Conservation (phyloP, 35 echinoderm and acorn worm species). For the Ptychodera flava region DNA sequence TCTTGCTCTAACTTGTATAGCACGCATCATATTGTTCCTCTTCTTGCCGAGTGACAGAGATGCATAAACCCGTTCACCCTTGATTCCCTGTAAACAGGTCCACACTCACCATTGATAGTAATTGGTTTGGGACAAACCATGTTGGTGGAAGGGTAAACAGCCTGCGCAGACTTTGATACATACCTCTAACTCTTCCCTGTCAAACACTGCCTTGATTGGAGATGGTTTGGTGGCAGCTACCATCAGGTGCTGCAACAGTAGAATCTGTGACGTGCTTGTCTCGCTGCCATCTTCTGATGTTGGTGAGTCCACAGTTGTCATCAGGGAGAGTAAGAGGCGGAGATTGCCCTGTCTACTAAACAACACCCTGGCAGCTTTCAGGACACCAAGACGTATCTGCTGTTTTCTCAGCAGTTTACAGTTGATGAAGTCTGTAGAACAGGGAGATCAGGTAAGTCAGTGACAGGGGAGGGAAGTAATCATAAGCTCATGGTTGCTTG, state of each 20-base stretch:
- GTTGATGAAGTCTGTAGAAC: constrained; percentile 45
- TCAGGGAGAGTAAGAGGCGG: constrained; percentile 68
- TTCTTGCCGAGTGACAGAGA: too few relatives aligned
- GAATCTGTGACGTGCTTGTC: constrained; percentile 29
- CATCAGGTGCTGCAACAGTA: constrained; percentile 89
- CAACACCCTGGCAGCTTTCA: constrained; percentile 74
- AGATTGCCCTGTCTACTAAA: constrained; percentile 82
- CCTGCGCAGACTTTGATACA: too few relatives aligned
- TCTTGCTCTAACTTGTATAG: too few relatives aligned
- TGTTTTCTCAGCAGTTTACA: constrained; percentile 67
- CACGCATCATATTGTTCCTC: too few relatives aligned
- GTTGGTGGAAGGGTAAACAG: too few relatives aligned
- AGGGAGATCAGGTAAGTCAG: too few relatives aligned
- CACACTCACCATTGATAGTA: too few relatives aligned
- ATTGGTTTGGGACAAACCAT: too few relatives aligned
- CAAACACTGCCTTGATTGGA: constrained; percentile 90
- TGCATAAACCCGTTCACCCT: too few relatives aligned
- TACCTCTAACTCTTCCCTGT: constrained; percentile 79
- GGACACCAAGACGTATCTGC: constrained; percentile 73
- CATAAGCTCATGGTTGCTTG: too few relatives aligned
- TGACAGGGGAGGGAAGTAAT: too few relatives aligned
- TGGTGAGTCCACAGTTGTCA: constrained; percentile 5
- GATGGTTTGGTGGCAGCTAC: constrained; percentile 88
- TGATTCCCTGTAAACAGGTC: too few relatives aligned
- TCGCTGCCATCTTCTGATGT: constrained; percentile 21